Evolutionary conservation across 2,888 invertebrate genomes (phyloP).

Genomic region (Leucozona laternaria): DNA sequence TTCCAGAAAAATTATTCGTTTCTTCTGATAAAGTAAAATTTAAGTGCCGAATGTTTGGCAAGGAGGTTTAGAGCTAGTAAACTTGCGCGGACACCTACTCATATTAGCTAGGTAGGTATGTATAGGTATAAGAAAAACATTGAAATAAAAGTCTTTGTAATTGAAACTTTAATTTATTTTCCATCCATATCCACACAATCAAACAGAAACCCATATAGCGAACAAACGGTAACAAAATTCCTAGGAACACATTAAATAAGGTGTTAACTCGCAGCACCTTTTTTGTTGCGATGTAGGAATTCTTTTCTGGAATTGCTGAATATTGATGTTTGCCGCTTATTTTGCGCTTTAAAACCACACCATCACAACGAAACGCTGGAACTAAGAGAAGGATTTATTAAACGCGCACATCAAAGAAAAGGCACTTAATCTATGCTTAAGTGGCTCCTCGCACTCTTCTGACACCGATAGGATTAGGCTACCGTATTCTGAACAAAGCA

Average conservation of each 20-base stretch:
- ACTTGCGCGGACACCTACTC: not conserved
- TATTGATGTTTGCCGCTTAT: not conserved
- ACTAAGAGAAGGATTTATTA: slow-evolving; percentile 16
- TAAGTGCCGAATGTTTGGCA: no score
- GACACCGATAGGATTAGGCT: not conserved
- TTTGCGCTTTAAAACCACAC: not conserved
- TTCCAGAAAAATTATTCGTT: no score
- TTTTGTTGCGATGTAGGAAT: not conserved
- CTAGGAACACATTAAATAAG: slow-evolving; percentile 17
- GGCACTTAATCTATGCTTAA: slow-evolving; percentile 16
- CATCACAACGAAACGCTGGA: not conserved
- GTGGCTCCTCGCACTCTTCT: not conserved
- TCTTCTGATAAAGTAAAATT: no score
- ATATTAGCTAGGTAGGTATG: not conserved
- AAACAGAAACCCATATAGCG: not conserved
- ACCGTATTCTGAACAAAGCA: not conserved
- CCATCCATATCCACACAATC: not conserved
- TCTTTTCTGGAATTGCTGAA: slow-evolving; percentile 6
- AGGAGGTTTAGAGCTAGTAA: not conserved
- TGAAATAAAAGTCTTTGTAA: not conserved
- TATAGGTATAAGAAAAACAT: not conserved
- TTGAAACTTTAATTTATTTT: not conserved
- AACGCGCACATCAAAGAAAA: slow-evolving; percentile 1
- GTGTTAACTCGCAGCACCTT: slow-evolving; percentile 12
- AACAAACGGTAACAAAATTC: not conserved